phyloP scores from a whole-genome alignment of 2,888 invertebrate genomes.

The Troides aeacus region DNA sequence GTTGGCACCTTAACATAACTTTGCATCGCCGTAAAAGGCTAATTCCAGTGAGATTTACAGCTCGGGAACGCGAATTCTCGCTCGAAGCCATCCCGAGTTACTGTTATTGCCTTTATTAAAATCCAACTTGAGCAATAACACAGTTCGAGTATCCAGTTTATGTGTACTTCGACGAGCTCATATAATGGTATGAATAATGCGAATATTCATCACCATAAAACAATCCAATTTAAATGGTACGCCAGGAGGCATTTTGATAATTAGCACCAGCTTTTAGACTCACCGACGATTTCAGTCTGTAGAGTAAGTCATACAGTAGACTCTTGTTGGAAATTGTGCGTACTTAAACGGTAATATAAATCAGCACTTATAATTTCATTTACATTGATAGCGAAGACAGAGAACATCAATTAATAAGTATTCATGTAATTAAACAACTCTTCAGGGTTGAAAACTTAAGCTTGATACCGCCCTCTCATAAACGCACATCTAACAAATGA shows the following conservation, averaged over 20 bases:
- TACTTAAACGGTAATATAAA: too few species aligned
- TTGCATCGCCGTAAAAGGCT: slow-evolving; percentile 27
- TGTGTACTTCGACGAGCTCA: slow-evolving; percentile 24
- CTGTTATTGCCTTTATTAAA: slow-evolving; percentile 31
- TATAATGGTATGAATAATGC: slow-evolving; percentile 24
- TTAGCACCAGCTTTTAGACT: background rate
- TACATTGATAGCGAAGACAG: too few species aligned
- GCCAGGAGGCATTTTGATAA: background rate
- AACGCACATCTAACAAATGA: too few species aligned
- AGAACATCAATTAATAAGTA: too few species aligned
- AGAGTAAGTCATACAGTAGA: too few species aligned
- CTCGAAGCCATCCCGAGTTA: slow-evolving; percentile 27
- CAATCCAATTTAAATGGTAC: slow-evolving; percentile 14
- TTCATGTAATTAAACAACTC: too few species aligned
- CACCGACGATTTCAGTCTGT: too few species aligned
- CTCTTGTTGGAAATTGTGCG: too few species aligned
- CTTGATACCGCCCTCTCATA: too few species aligned
- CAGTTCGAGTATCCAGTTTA: slow-evolving; percentile 24
- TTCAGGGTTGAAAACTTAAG: too few species aligned
- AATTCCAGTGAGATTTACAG: slow-evolving; percentile 29
- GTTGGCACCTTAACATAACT: slow-evolving; percentile 22
- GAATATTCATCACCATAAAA: slow-evolving; percentile 24
- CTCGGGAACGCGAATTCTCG: slow-evolving; percentile 25
- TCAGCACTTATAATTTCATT: too few species aligned
- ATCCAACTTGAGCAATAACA: slow-evolving; percentile 30